Evolutionary conservation across 35 echinoderm and acorn worm species (phyloP).

Genomic region (Apostichopus parvimensis): DNA sequence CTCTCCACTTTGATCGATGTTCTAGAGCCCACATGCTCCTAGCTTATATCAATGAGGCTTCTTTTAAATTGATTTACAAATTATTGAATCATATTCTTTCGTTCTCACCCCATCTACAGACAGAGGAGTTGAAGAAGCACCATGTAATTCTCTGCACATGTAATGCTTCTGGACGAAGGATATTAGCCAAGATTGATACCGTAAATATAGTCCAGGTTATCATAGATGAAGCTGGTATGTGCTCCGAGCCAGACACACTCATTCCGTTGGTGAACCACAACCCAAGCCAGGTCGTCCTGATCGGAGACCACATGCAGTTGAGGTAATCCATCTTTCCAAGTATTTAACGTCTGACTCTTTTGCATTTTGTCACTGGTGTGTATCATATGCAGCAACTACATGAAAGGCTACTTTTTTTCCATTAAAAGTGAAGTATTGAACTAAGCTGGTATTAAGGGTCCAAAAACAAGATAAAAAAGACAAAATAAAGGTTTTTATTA

Average conservation of each 20-base stretch:
- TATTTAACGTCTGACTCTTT: background rate
- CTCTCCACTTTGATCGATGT: no score
- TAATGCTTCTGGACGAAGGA: slow-evolving; percentile 51
- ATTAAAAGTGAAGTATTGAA: no score
- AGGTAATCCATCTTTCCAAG: background rate
- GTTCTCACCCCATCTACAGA: slow-evolving; percentile 20
- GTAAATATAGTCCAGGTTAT: slow-evolving; percentile 64
- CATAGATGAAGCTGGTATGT: no score
- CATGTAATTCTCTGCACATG: slow-evolving; percentile 71
- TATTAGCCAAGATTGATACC: background rate
- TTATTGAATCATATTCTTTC: background rate
- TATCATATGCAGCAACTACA: no score
- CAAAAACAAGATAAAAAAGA: no score
- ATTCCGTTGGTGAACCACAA: slow-evolving; percentile 74
- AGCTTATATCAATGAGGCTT: no score
- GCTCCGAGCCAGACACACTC: slow-evolving; percentile 75
- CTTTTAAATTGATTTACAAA: no score
- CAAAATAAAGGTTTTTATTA: no score
- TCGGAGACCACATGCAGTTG: slow-evolving; percentile 63
- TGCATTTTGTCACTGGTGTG: no score
- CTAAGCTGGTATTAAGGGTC: no score
- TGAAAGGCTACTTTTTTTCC: no score
- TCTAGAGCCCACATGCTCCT: no score
- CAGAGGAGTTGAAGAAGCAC: slow-evolving; percentile 55
- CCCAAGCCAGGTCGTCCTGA: slow-evolving; percentile 44